Evolutionary conservation across 2,113 vertebrate genomes (phyloP).

Genomic region (Oriolus oriolus): DNA sequence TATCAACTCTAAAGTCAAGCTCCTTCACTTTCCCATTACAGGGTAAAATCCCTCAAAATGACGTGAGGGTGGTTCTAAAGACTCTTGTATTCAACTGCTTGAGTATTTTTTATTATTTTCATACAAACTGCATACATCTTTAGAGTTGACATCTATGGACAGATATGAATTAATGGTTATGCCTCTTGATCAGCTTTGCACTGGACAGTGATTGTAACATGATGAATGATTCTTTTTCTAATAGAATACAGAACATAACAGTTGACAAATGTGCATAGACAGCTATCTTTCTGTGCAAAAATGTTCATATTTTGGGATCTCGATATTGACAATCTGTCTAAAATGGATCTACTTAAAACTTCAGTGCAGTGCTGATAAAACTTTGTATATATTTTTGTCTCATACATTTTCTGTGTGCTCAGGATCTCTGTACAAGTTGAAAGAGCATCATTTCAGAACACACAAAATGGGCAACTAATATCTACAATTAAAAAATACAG

Average conservation of each 20-base stretch:
- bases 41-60: background rate
- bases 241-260: background rate
- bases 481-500: background rate
- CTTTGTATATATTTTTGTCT: background rate
- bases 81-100: background rate
- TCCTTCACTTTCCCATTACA: background rate
- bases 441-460: background rate
- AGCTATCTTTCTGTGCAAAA: constrained; percentile 12
- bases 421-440: background rate
- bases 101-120: background rate
- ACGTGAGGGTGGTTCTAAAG: background rate
- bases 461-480: background rate
- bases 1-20: background rate
- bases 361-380: background rate
- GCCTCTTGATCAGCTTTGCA: background rate
- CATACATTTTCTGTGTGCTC: background rate
- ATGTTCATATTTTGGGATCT: background rate
- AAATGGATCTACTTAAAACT: constrained; percentile 5
- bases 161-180: constrained; percentile 38
- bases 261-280: constrained; percentile 26
- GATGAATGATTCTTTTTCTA: constrained; percentile 36
- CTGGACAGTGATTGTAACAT: constrained; percentile 17
- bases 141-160: background rate
- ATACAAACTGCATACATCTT: background rate
- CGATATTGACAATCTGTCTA: background rate